Percentiles rank a stretch among this genome's conserved stretches.
phyloP scores from a whole-genome alignment of 2,888 invertebrate genomes.

The Netelia inedita region DNA sequence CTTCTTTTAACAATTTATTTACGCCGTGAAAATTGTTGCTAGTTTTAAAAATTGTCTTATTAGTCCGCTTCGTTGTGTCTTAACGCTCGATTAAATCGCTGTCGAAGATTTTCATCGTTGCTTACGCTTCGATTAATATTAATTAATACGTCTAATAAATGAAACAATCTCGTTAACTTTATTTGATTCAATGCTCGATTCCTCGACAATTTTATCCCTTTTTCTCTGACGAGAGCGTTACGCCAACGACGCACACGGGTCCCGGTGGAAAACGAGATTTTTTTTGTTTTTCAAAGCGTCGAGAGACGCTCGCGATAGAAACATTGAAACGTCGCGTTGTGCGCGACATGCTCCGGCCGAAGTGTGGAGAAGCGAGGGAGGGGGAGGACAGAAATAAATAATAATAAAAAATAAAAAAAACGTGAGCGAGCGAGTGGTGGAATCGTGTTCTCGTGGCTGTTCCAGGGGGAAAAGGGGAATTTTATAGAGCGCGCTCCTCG shows the following conservation, averaged over 20 bases:
- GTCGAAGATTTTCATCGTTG: too few species aligned
- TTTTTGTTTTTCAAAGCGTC: background rate
- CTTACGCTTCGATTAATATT: too few species aligned
- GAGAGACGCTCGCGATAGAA: constrained; percentile 16
- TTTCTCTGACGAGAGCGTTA: too few species aligned
- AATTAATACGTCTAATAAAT: too few species aligned
- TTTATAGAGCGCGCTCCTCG: constrained; percentile 76
- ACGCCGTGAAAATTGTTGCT: too few species aligned
- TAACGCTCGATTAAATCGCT: too few species aligned
- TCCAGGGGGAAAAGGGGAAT: constrained; percentile 71
- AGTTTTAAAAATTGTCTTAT: too few species aligned
- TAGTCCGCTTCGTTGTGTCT: too few species aligned
- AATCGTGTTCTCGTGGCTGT: constrained; percentile 73
- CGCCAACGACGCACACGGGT: too few species aligned
- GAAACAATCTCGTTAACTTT: too few species aligned
- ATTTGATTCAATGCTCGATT: too few species aligned
- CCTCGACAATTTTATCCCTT: too few species aligned
- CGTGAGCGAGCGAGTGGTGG: constrained; percentile 45
- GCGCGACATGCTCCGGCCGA: constrained; percentile 23
- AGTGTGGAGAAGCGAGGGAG: background rate
- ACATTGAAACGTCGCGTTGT: constrained; percentile 26
- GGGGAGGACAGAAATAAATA: background rate
- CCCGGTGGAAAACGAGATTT: constrained; percentile 25
- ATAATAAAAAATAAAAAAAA: background rate
- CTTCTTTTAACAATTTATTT: background rate